Conservation (phyloP, 2,888 invertebrate genomes). For the Scaptomyza tumidula region DNA sequence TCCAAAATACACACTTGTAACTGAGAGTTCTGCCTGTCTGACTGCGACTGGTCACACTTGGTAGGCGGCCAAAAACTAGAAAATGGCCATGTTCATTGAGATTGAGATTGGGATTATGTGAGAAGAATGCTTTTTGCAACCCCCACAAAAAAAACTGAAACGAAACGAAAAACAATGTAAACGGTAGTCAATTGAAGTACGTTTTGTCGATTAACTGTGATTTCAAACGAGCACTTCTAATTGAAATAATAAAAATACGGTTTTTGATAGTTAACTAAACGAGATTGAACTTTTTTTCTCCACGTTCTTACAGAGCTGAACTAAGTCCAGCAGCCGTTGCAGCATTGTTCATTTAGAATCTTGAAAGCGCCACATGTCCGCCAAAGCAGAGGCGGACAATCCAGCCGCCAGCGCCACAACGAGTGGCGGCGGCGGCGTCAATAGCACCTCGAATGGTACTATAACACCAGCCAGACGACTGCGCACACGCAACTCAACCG, state of each 20-base stretch:
- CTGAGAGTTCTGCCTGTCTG: constrained; percentile 9
- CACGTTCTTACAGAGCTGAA: constrained; percentile 55
- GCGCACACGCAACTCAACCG: constrained; percentile 84
- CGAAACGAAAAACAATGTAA: constrained; percentile 27
- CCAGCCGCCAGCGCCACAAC: constrained; percentile 42
- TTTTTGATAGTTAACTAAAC: constrained; percentile 27
- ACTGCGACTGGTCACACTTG: constrained; percentile 47
- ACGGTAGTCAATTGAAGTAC: constrained; percentile 24
- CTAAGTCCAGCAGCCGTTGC: constrained; percentile 48
- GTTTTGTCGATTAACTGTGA: constrained; percentile 38
- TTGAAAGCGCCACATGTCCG: constrained; percentile 56
- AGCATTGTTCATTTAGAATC: constrained; percentile 37
- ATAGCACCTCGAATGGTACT: constrained; percentile 68
- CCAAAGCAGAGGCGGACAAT: constrained; percentile 70
- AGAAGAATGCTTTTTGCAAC: constrained; percentile 37
- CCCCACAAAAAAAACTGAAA: constrained; percentile 24
- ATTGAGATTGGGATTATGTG: constrained; percentile 39
- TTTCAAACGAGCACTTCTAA: constrained; percentile 24
- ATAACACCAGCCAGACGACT: constrained; percentile 80
- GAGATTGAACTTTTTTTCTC: neutral
- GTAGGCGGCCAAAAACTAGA: constrained; percentile 21
- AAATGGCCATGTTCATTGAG: constrained; percentile 47
- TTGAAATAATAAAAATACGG: constrained; percentile 1
- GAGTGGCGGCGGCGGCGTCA: constrained; percentile 33
- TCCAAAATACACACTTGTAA: constrained; percentile 45